Base-by-base conservation (phyloP, 1,140 invertebrate species). In the Musca vetustissima region DNA sequence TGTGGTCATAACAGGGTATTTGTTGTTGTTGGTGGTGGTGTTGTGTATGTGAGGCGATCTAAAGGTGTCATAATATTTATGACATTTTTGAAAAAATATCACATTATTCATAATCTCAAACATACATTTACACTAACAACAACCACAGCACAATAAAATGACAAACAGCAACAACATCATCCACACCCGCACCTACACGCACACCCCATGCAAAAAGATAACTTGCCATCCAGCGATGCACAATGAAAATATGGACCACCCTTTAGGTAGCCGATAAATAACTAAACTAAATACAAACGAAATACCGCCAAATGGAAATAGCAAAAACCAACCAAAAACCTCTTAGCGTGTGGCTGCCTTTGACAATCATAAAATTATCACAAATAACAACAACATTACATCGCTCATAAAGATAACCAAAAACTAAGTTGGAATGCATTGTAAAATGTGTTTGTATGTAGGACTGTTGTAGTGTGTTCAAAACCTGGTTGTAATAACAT, bases 1-100 rank as follows among this genome's bases (percentile, higher is more conserved):
- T 61, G 57, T 61, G 57, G 57, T 61, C 24, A 59, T 59, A 17
- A 32, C 19, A 21, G 6, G 36, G 36, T 22, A 19, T 17, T 50
- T 22, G 17, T 14, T 22, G 36, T 43, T 64, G 61, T 19, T 21
- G 32, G 21, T 49, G 48, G 3, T 65, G 24, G 28, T 19, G 8
- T 9, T n/a, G n/a, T n/a, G n/a, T n/a, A n/a, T n/a, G 28, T 28
- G 3, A 4, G 28, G 8, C 28, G 28, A 28, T 7, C 64, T 4
- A 48, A 50, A 52, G 36, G 61, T 71, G 70, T 71, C 70, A 71
- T 68, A 68, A 71, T 59, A 71, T 68, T 71, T 68, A 71, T 71
- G 69, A 64, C 57, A 64, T 49, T 67, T 70, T 67, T 25, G 9
- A 15, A 52, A 69, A 69, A 69, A 65, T n/a, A n/a, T n/a, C n/a